Percentiles rank a stretch among this genome's conserved stretches.
Evolutionary conservation across 1,140 invertebrate species (phyloP).

Genomic region (Ladona fulva): DNA sequence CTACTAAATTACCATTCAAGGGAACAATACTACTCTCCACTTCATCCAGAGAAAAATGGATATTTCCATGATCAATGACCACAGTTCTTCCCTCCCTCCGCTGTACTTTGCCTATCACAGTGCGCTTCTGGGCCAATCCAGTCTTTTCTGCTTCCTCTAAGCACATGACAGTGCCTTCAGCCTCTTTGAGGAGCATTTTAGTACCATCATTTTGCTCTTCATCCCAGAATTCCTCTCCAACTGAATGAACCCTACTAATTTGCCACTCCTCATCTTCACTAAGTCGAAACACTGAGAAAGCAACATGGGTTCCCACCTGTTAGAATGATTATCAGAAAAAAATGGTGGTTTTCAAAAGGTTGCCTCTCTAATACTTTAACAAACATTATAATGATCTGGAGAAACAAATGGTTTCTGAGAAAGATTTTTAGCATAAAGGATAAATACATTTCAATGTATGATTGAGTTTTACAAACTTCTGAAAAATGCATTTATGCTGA

Average conservation of each 20-base stretch:
- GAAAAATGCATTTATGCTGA: too few relatives aligned
- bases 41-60: constrained; percentile 44
- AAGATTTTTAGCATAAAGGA: too few relatives aligned
- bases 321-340: too few relatives aligned
- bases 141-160: constrained; percentile 22
- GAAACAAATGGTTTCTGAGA: too few relatives aligned
- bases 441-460: too few relatives aligned
- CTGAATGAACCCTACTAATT: constrained; percentile 21
- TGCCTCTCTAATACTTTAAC: too few relatives aligned
- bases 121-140: constrained; percentile 33
- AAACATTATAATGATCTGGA: too few relatives aligned
- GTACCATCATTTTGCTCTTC: constrained; percentile 24
- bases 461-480: too few relatives aligned
- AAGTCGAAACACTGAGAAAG: constrained; percentile 14
- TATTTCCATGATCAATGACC: constrained; percentile 40
- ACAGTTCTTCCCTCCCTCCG: constrained; percentile 39
- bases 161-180: constrained; percentile 28
- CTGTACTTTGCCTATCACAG: constrained; percentile 43
- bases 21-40: constrained; percentile 42
- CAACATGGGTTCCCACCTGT: constrained; percentile 14
- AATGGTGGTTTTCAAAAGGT: too few relatives aligned
- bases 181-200: constrained; percentile 33
- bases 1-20: neutral
- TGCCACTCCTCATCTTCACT: constrained; percentile 15
- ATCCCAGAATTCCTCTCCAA: constrained; percentile 23